Base-by-base conservation (phyloP, 2,113 vertebrate species). In the Lontra canadensis region DNA sequence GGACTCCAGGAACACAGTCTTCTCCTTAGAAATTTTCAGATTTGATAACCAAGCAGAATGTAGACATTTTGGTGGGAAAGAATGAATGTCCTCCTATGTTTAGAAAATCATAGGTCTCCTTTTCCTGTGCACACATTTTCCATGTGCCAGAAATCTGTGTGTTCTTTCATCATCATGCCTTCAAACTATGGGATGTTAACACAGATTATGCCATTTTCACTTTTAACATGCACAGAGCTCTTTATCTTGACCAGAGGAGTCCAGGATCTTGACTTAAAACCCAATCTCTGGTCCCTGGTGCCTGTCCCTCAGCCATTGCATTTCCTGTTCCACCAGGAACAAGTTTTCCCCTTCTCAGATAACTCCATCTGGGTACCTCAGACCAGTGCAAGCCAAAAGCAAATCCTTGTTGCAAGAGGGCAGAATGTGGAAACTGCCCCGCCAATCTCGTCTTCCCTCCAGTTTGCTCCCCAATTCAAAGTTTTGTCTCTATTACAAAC, bases 1-100 rank as follows among this genome's bases (percentile, higher is more conserved):
- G 99, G 99, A 49, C 99, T 99, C 99, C 99, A 99, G 98, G 99
- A 99, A 98, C 99, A 99, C 83, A 99, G 98, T 98, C 99, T 99
- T 99, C 98, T 98, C 99, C 99, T 97, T 99, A 99, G 97, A 99
- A 99, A 98, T 99, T 99, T 97, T 99, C 99, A 98, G 99, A 99
- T 95, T 98, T 99, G 97, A 99, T 98, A 78, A 99, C 95, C 57
- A 99, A 99, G 95, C 99, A 99, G 59, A 99, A 85, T 93, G 99
- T 97, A 74, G 99, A 99, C 99, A 99, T 99, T 95, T 97, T 99
- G 96, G 76, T 73, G 90, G 86, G 87, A 91, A 93, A 84, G 88
- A 87, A 78, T 78, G 15, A 78, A 81, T 39, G 57, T 7, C 31
- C 95, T 96, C 31, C 96, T 96, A 94, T 52, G 82, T 97, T 85